These are phyloP conservation scores for Garrulus glandarius DNA, from an alignment of 2,797 vertebrate species.

Conservation along the genomic window DNA sequence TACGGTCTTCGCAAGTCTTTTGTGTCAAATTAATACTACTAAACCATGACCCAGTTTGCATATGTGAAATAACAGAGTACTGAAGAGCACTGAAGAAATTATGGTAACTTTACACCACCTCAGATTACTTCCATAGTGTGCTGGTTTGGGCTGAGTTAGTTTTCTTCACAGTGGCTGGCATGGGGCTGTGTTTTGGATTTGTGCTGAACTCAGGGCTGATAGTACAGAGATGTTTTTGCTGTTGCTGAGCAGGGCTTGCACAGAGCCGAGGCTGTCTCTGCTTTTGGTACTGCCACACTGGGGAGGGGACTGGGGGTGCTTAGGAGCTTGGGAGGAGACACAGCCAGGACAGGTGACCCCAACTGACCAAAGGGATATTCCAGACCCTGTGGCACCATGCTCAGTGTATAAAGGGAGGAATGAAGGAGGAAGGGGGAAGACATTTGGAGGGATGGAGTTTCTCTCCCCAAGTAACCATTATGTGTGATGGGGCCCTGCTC, in stretches of 20 bases:
- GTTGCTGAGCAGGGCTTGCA: neutral
- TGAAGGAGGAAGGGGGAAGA: no score
- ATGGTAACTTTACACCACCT: neutral
- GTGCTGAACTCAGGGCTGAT: neutral
- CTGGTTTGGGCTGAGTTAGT: neutral
- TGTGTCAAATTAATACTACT: neutral
- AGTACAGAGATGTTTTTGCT: neutral
- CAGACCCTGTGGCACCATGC: neutral
- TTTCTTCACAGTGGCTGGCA: fast-evolving
- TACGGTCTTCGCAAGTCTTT: neutral
- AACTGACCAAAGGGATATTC: neutral
- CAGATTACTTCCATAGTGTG: neutral
- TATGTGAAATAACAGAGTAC: neutral
- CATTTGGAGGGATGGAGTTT: neutral
- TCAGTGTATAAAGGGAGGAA: neutral
- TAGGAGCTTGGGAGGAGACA: neutral
- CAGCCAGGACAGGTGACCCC: neutral
- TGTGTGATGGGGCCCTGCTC: neutral
- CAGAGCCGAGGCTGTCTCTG: neutral
- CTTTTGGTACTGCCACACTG: neutral
- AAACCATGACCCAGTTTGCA: neutral
- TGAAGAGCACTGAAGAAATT: neutral
- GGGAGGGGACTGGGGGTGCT: neutral
- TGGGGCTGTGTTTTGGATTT: neutral
- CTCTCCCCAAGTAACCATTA: neutral